phyloP scores from a whole-genome alignment of 2,113 vertebrate genomes.

The Pelmatolapia mariae region DNA sequence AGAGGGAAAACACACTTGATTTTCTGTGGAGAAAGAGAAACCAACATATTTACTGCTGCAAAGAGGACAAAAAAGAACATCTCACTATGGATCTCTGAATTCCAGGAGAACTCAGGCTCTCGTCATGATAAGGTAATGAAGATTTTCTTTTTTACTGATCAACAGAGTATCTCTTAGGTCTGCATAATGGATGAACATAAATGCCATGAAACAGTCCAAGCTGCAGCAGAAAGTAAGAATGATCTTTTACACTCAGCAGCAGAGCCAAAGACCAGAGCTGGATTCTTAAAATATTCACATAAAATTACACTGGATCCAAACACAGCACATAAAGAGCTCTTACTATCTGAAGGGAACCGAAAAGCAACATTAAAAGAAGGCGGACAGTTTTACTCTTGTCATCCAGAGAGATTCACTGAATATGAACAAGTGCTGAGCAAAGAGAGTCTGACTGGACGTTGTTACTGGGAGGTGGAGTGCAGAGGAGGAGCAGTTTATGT shows the following conservation, averaged over 20 bases:
- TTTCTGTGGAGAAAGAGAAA: neutral
- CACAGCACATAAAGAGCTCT: neutral
- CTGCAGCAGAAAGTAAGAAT: neutral
- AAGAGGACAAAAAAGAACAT: neutral
- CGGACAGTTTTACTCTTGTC: neutral
- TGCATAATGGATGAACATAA: neutral
- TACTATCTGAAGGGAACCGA: neutral
- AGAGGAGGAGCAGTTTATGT: neutral
- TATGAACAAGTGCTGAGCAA: neutral
- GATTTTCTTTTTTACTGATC: neutral
- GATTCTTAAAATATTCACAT: fast-evolving
- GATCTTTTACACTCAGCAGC: neutral
- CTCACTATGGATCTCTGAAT: neutral
- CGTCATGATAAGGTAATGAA: neutral
- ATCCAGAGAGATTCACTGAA: neutral
- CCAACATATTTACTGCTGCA: neutral
- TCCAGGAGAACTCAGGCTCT: neutral
- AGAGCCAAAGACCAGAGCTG: neutral
- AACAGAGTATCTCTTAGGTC: neutral
- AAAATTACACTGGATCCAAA: neutral
- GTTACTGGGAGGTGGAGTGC: neutral
- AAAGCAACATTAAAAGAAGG: neutral
- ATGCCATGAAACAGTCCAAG: neutral
- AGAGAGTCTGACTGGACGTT: neutral
- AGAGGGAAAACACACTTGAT: neutral